A percentile compares a stretch with the other conserved stretches of the same genome.
These are phyloP conservation scores for Telmatochromis bifrenatus DNA, from an alignment of 2,113 vertebrate genomes.

Conservation along the genomic window DNA sequence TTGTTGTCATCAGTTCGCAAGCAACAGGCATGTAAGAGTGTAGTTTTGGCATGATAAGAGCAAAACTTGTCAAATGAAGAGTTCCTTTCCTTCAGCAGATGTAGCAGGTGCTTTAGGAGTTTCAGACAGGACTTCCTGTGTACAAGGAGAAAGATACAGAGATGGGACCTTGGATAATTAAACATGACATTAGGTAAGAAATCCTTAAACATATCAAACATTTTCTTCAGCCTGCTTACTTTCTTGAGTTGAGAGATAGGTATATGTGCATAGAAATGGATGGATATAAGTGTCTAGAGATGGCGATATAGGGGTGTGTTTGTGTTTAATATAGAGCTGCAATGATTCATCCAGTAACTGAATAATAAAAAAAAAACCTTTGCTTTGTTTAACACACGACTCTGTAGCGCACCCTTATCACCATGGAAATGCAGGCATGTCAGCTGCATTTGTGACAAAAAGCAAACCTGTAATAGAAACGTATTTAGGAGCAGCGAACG, in stretches of 20 bases:
- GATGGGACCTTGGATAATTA: neutral
- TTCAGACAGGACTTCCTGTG: constrained; percentile 82
- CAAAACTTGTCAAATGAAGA: constrained; percentile 69
- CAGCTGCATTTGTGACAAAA: neutral
- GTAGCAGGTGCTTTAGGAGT: constrained; percentile 80
- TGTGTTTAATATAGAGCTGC: neutral
- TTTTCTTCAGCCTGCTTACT: accelerated
- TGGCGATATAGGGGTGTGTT: accelerated
- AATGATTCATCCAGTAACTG: accelerated
- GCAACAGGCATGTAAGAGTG: constrained; percentile 72
- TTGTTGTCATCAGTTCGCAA: constrained; percentile 52
- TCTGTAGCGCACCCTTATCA: neutral
- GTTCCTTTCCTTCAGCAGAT: constrained; percentile 67
- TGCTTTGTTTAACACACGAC: accelerated
- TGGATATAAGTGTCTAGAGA: neutral
- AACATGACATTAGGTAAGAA: neutral
- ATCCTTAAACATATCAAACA: neutral
- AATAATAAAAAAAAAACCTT: accelerated
- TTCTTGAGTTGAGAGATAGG: neutral
- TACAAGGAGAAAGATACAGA: neutral
- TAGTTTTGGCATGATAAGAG: constrained; percentile 82
- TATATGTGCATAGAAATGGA: neutral
- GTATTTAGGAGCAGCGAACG: accelerated
- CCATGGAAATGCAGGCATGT: accelerated
- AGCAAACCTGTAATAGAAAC: neutral